phyloP scores from a whole-genome alignment of 1,140 invertebrate species.

The Whitmania pigra region DNA sequence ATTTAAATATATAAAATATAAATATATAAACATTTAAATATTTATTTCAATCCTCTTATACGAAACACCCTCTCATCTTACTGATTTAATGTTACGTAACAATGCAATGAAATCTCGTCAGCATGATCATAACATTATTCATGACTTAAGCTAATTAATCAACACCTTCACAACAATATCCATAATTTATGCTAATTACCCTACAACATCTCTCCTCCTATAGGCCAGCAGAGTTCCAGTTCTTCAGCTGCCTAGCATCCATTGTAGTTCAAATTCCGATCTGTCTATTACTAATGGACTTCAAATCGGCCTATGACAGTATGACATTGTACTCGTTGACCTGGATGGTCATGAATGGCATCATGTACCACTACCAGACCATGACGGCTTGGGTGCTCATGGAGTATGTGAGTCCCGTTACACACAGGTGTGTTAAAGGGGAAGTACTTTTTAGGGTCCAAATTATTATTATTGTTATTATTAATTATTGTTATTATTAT shows the following conservation, averaged over 20 bases:
- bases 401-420: slow-evolving; percentile 72
- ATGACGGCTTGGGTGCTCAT: slow-evolving; percentile 73
- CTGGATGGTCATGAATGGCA: slow-evolving; percentile 59
- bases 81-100: no score
- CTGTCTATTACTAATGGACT: slow-evolving; percentile 56
- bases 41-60: no score
- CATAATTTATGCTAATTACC: slow-evolving; percentile 14
- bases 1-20: no score
- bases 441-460: no score
- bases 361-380: slow-evolving; percentile 76
- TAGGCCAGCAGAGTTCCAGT: slow-evolving; percentile 71
- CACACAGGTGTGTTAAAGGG: slow-evolving; percentile 65
- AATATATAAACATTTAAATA: no score
- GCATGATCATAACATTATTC: no score
- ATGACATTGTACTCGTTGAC: slow-evolving; percentile 48
- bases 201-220: neutral
- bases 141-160: no score
- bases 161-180: no score
- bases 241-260: slow-evolving; percentile 67
- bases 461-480: no score
- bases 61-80: no score
- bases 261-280: slow-evolving; percentile 66
- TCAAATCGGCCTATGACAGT: slow-evolving; percentile 40
- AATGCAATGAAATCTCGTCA: no score
- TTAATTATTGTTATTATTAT: no score